Conservation (phyloP, 2,888 invertebrate species). For the Rambutsinella grinnellia region DNA sequence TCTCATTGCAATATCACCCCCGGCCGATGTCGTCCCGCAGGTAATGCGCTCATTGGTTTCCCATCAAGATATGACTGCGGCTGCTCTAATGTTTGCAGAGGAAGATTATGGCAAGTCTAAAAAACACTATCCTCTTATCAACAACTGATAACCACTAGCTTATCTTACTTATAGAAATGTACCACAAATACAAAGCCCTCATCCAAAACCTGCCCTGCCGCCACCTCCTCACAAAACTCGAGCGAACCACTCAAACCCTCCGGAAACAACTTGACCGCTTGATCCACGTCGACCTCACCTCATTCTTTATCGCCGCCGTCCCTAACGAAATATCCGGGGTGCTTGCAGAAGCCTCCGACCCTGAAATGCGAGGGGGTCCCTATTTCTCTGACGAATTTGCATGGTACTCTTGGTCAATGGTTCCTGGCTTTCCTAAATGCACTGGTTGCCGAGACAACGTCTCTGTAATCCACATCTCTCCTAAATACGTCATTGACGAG, state of each 20-base stretch:
- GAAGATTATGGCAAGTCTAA: neutral
- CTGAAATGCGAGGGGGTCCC: neutral
- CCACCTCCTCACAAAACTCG: conserved; percentile 79
- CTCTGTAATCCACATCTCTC: neutral
- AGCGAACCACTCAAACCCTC: conserved; percentile 71
- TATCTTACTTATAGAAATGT: conserved; percentile 79
- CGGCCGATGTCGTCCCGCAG: conserved; percentile 86
- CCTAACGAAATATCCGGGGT: conserved; percentile 31
- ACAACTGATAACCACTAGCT: neutral
- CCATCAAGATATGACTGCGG: conserved; percentile 88
- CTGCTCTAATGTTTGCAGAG: conserved; percentile 90
- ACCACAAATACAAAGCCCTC: conserved; percentile 91
- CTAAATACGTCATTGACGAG: neutral
- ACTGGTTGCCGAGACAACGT: neutral
- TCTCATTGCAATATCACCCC: conserved; percentile 73
- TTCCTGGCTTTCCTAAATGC: neutral
- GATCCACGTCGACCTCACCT: conserved; percentile 86
- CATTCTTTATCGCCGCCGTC: conserved; percentile 85
- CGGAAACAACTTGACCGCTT: conserved; percentile 80
- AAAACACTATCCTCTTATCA: neutral
- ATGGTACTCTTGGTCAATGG: neutral
- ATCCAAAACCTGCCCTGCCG: conserved; percentile 90
- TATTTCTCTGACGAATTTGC: conserved; percentile 1
- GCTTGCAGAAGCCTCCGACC: neutral
- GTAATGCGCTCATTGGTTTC: conserved; percentile 84